These are phyloP conservation scores for Lampris megalopsis DNA, from an alignment of 2,113 vertebrate species.

Conservation along the genomic window DNA sequence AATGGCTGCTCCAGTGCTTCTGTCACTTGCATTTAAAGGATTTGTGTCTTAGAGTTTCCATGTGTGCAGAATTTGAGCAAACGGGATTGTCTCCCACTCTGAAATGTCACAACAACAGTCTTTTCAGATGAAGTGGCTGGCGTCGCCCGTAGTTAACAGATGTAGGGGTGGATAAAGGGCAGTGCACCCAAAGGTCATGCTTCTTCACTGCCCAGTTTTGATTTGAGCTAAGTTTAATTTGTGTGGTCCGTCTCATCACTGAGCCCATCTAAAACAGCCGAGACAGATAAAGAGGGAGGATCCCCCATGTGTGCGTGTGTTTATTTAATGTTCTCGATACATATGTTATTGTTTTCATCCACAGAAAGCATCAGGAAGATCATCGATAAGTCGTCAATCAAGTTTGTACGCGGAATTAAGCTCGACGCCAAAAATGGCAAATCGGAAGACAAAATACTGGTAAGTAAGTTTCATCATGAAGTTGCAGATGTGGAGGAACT, in stretches of 20 bases:
- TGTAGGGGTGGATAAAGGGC: slow-evolving; percentile 10
- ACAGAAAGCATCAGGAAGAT: slow-evolving; percentile 84
- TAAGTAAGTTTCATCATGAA: slow-evolving; percentile 52
- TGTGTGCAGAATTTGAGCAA: neutral
- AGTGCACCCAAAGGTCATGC: slow-evolving; percentile 24
- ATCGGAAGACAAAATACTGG: slow-evolving; percentile 82
- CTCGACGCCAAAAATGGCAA: slow-evolving; percentile 81
- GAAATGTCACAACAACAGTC: slow-evolving; percentile 20
- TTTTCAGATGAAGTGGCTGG: slow-evolving; percentile 23
- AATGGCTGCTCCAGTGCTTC: neutral
- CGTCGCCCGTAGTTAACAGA: slow-evolving; percentile 12
- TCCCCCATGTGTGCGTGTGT: neutral
- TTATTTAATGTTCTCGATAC: slow-evolving; percentile 6
- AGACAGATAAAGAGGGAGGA: neutral
- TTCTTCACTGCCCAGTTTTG: slow-evolving; percentile 8
- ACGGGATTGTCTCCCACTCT: slow-evolving; percentile 15
- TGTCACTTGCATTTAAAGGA: neutral
- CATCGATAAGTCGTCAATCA: slow-evolving; percentile 80
- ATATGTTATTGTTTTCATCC: slow-evolving; percentile 30
- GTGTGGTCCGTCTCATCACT: neutral
- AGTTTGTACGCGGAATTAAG: slow-evolving; percentile 79
- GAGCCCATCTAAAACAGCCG: neutral
- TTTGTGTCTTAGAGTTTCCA: neutral
- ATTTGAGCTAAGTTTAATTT: slow-evolving; percentile 9
- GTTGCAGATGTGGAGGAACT: slow-evolving; percentile 20